phyloP scores from a whole-genome alignment of 2,113 vertebrate species.

The Cygnus buccinator region DNA sequence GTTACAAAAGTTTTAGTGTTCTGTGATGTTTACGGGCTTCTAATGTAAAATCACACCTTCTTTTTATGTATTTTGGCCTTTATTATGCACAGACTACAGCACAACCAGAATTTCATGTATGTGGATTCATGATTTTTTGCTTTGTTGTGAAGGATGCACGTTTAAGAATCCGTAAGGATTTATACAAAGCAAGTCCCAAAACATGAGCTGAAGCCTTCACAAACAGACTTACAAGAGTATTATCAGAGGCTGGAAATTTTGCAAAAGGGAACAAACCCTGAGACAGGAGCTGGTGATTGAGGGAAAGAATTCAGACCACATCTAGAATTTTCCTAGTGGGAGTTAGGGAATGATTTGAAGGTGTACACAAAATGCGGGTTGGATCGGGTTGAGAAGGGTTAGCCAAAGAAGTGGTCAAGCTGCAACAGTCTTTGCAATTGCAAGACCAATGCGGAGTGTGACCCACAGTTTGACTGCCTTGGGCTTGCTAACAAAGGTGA shows the following conservation, averaged over 20 bases:
- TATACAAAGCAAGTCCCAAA: not conserved
- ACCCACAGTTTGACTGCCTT: not conserved
- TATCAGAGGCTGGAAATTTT: not conserved
- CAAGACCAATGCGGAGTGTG: not conserved
- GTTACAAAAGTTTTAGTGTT: not conserved
- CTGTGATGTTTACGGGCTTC: not conserved
- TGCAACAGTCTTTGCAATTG: not conserved
- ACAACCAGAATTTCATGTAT: not conserved
- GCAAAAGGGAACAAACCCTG: not conserved
- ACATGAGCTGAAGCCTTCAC: not conserved
- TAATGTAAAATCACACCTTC: not conserved
- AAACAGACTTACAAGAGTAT: not conserved
- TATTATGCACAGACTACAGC: not conserved
- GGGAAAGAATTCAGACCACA: not conserved
- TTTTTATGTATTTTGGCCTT: not conserved
- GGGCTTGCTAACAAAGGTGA: not conserved
- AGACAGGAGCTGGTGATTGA: not conserved
- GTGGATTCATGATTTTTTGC: not conserved
- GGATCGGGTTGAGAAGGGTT: not conserved
- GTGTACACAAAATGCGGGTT: not conserved
- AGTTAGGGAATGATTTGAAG: not conserved
- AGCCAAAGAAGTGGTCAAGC: not conserved
- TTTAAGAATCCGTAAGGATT: not conserved
- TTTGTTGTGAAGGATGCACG: not conserved
- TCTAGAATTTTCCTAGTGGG: not conserved